Base-by-base conservation (phyloP, 2,113 vertebrate genomes). In the Oncorhynchus tshawytscha region DNA sequence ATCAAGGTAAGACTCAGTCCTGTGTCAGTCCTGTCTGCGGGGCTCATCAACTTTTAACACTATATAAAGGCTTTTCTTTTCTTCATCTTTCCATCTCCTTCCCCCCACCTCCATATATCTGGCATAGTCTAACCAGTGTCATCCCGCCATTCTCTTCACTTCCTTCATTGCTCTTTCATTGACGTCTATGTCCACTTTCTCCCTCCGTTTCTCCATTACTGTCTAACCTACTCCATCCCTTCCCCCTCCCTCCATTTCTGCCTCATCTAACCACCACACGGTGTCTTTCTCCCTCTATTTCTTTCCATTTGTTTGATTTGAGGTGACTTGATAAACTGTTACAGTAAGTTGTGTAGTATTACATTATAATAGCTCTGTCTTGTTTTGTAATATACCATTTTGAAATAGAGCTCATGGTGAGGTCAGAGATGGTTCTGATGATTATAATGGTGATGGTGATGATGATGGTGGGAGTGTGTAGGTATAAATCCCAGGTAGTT, bases 1-100 rank as follows among this genome's bases (percentile, higher is more conserved):
- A 96, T 96, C 80, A 93, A 95, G 95, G 96, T 97, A 93, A 76
- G 87, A 71, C 29, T 59, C 20, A 34, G 9, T 20, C 13, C 59
- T 24, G 18, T 24, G 5, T 60, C 25, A 22, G 18, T 22, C 13
- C 27, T 39, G 22, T 75, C 71, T 72, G 24, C 62, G 39, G 39
- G 9, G 39, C 39, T 45, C 9, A 45, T 45, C 39, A 45, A 45
- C 39, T 45, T 45, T 45, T 45, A 45, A 67, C 27, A 60, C 27
- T 22, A 24, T 3, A 5, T 11, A 39, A 70, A 49, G 68, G n/a
- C 68, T 24, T 67, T 2, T 27, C 3, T 24, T 27, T 66, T 18
- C 66, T 9, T 34, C 15, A 16, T 13, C 25, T 16, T 67, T 24
- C 25, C 3, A 18, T 31, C 25, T 29, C 66, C 31, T 29, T 45